Conservation (phyloP, 2,888 invertebrate genomes). For the Drosophila helvetica region DNA sequence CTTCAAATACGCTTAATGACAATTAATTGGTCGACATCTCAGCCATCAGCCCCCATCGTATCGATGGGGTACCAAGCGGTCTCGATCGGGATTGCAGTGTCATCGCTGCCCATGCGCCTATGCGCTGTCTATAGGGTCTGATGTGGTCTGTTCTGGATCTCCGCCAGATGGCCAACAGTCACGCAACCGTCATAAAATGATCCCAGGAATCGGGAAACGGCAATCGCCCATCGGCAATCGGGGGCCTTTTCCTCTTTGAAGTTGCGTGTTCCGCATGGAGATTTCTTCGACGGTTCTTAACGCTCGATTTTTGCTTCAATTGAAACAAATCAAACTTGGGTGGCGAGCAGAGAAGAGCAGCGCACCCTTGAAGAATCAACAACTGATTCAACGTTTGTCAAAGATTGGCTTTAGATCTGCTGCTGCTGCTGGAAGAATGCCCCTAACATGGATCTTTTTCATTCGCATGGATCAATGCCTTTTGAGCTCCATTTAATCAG, state of each 20-base stretch:
- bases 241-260: constrained; percentile 39
- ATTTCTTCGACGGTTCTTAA: constrained; percentile 26
- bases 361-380: constrained; percentile 8
- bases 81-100: constrained; percentile 45
- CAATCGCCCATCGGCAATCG: not conserved
- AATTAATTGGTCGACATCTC: constrained; percentile 76
- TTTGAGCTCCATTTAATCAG: not conserved
- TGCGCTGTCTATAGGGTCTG: not conserved
- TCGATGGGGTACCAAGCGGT: constrained; percentile 14
- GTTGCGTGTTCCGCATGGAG: constrained; percentile 50
- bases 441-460: too few species aligned
- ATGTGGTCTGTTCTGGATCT: not conserved
- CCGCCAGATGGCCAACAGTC: constrained; percentile 69
- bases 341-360: constrained; percentile 19
- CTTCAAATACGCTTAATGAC: constrained; percentile 80
- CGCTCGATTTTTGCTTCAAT: constrained; percentile 60
- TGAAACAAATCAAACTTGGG: constrained; percentile 70
- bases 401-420: not conserved
- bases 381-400: constrained; percentile 7
- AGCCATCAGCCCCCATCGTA: constrained; percentile 48
- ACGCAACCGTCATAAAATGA: constrained; percentile 72
- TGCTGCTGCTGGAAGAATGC: not conserved
- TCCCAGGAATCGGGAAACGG: constrained; percentile 11
- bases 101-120: constrained; percentile 36
- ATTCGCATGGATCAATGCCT: too few species aligned